A percentile compares a stretch with the other conserved stretches of the same genome.
These are phyloP conservation scores for Aurelia sp. DNA, from an alignment of 30 jellyfish, hydroid and myxozoan species.

Conservation along the genomic window DNA sequence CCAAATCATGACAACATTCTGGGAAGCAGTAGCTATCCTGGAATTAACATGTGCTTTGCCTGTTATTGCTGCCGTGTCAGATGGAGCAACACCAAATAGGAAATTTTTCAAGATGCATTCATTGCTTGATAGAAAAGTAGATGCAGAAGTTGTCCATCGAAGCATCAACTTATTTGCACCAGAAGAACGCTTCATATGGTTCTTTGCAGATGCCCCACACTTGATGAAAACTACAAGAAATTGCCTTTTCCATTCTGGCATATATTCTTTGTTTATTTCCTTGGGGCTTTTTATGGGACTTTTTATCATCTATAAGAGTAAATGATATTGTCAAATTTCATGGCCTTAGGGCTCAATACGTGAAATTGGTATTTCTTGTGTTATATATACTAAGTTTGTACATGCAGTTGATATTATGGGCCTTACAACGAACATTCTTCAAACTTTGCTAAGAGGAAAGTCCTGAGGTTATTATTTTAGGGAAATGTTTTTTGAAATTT, in stretches of 20 bases:
- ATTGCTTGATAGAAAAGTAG: not conserved
- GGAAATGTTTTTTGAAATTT: too few relatives aligned
- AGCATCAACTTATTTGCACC: not conserved
- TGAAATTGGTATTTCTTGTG: too few relatives aligned
- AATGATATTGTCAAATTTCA: too few relatives aligned
- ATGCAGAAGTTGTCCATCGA: not conserved
- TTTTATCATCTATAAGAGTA: too few relatives aligned
- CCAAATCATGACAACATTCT: slow-evolving; percentile 65
- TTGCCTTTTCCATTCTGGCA: slow-evolving; percentile 57
- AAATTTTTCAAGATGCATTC: slow-evolving; percentile 31
- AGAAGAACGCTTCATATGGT: not conserved
- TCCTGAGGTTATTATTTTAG: too few relatives aligned
- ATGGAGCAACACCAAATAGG: slow-evolving; percentile 46
- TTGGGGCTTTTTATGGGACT: too few relatives aligned
- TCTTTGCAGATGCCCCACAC: slow-evolving; percentile 71
- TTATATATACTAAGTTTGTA: too few relatives aligned
- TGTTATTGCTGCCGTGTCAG: slow-evolving; percentile 68
- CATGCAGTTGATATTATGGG: too few relatives aligned
- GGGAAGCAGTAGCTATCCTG: slow-evolving; percentile 65
- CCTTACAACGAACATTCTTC: too few relatives aligned
- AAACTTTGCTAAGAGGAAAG: too few relatives aligned
- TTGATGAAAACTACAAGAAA: slow-evolving; percentile 68
- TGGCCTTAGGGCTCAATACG: too few relatives aligned
- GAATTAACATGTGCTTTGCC: slow-evolving; percentile 31
- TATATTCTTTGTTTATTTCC: too few relatives aligned